phyloP scores from a whole-genome alignment of 1,140 invertebrate genomes.

The Homarus americanus region DNA sequence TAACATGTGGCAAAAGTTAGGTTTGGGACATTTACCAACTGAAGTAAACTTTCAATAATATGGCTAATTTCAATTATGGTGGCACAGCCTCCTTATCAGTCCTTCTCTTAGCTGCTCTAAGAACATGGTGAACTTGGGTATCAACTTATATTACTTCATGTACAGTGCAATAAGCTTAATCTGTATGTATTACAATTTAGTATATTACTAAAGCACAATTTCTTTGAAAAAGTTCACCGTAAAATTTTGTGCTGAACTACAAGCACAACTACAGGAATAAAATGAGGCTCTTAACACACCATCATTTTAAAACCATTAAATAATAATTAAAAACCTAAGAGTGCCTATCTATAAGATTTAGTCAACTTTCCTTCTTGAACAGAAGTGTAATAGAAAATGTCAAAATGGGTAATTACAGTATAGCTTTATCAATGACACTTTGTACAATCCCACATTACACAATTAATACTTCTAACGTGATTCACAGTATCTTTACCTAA shows the following conservation, averaged over 20 bases:
- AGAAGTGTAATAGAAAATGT: neutral
- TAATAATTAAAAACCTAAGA: neutral
- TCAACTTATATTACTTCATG: constrained; percentile 37
- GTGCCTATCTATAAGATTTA: neutral
- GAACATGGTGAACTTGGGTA: constrained; percentile 16
- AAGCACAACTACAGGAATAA: constrained; percentile 41
- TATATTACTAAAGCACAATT: constrained; percentile 28
- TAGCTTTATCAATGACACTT: neutral
- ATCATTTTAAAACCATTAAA: neutral
- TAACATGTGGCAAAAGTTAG: neutral
- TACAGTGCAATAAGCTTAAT: constrained; percentile 37
- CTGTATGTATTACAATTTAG: constrained; percentile 30
- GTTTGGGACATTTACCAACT: neutral
- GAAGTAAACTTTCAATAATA: neutral
- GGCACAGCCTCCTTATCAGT: neutral
- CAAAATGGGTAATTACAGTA: neutral
- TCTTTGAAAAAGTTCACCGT: constrained; percentile 30
- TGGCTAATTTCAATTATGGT: neutral
- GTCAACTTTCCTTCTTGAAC: neutral
- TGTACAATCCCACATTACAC: neutral
- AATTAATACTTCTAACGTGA: neutral
- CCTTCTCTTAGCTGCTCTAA: neutral
- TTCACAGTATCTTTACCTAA: neutral
- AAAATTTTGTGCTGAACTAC: constrained; percentile 40
- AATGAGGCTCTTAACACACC: constrained; percentile 29